Percentiles rank a stretch among this genome's conserved stretches.
phyloP scores from a whole-genome alignment of 2,888 invertebrate genomes.

The Aphidius colemani region DNA sequence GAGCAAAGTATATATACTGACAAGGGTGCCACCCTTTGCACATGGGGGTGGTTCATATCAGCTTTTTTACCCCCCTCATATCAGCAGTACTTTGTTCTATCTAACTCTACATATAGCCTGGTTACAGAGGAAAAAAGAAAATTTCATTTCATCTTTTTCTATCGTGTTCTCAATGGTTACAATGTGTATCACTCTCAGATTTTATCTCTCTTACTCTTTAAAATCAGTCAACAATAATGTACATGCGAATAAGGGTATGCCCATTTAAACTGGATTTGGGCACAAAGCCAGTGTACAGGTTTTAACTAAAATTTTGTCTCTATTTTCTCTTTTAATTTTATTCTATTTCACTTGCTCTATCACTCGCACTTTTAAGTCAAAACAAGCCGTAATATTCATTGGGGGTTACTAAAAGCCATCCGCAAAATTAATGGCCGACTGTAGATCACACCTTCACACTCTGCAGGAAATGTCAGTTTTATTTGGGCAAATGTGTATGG shows the following conservation, averaged over 20 bases:
- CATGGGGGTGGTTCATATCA: conserved; percentile 31
- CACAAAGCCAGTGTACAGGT: conserved; percentile 8
- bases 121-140: conserved; percentile 36
- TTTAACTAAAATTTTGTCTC: neutral
- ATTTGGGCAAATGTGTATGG: too few relatives aligned
- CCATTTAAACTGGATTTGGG: conserved; percentile 25
- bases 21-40: conserved; percentile 43
- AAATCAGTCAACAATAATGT: conserved; percentile 9
- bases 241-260: conserved; percentile 22
- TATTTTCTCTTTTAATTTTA: too few relatives aligned
- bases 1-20: conserved; percentile 46
- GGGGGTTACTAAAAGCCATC: conserved; percentile 32
- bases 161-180: conserved; percentile 27
- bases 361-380: too few relatives aligned
- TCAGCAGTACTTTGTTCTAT: neutral
- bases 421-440: conserved; percentile 34
- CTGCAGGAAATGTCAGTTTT: neutral
- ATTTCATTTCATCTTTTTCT: neutral
- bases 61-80: conserved; percentile 24
- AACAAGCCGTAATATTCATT: neutral
- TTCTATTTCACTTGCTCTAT: too few relatives aligned
- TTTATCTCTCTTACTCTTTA: neutral
- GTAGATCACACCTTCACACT: conserved; percentile 29
- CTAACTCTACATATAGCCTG: conserved; percentile 2
- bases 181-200: conserved; percentile 26